Base-by-base conservation (phyloP, 1,140 invertebrate genomes). In the Mercenaria mercenaria region DNA sequence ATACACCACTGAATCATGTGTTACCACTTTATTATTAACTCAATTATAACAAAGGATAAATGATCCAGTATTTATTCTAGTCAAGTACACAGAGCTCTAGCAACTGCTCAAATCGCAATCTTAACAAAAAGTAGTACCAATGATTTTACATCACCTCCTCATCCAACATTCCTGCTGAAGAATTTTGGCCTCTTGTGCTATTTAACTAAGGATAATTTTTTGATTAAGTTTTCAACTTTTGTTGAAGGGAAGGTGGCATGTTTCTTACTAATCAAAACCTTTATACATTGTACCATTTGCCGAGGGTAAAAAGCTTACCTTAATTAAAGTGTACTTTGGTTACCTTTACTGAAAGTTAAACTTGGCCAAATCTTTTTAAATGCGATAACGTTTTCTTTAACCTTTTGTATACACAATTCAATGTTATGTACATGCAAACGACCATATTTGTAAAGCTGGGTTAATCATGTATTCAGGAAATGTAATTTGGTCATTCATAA, bases 401-500 rank as follows among this genome's bases (percentile, higher is more conserved):
- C 56, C 47, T 39, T 52, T 79, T 79, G 76, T 59, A 56, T 82
- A 64, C 56, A 64, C 41, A 64, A 11, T 64, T 23, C 76, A 80
- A 59, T 80, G n/a, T 56, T 34, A 29, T 80, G 50, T 83, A 43
- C 61, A 69, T 83, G 37, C 43, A 26, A 11, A 69, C 37, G 11
- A 41, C 81, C 64, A 67, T 37, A 69, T 67, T 69, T 83, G 81
- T 83, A 87, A 77, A 87, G 76, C 72, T 26, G 47, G 74, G 74
- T 37, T 77, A 61, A 79, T 79, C 32, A 64, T 64, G 23, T 67
- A 87, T 79, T 87, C 85, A 87, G 52, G 20, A 43, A 59, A 32
- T 59, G 72, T 61, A 77, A 87, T 79, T 87, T 77, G 85, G 52
- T 64, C 85, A 87, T 87, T 87, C 85, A 87, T 87, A 87, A 87